Evolutionary conservation across 2,888 invertebrate species (phyloP), one percentile per base, ranked within the genome.

Genomic region (Agrochola circellaris): DNA sequence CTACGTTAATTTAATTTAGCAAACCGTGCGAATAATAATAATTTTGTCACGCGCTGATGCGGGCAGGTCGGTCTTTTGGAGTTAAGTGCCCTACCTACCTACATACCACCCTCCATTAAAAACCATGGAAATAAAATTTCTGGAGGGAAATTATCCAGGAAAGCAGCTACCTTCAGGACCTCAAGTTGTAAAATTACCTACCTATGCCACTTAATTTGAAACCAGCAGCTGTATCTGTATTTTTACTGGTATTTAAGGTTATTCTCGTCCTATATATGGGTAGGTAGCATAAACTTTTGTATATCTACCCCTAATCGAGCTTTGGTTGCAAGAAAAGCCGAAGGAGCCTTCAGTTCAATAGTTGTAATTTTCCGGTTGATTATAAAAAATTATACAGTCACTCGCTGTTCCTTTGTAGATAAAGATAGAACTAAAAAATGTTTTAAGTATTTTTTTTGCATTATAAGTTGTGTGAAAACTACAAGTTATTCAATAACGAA

Each of bases 11-110:
- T 73, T 82, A 62, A 78, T 82, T 79, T 64, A 65, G 48, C 64
- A 61, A 79, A 67, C 17, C 58, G 60, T 71, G 54, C 26, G 67
- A 71, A 64, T 60, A 8, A 45, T 58, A 77, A 48, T 66, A 60
- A 61, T 58, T 56, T 58, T 54, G 67, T 64, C 60, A 83, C 70
- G 83, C 83, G 20, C 65, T 65, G 65, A 26, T 78, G 73, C 65
- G 8, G 58, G 54, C 45, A 65, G 64, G 34, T 68, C 42, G 15
- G n/a, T 11, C 51, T 38, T 75, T 68, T 64, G 15, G 11, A 73
- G 7, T 4, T 60, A 64, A 13, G 6, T 26, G 17, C 23, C 48
- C 48, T 75, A 15, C 20, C 34, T 8, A 74, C 38, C 9, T 30
- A 62, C 60, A 5, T 34, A 45, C 4, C 61, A 54, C 4, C 23